Percentiles rank a stretch among this genome's conserved stretches.
phyloP scores from a whole-genome alignment of 2,113 vertebrate genomes.

The Fukomys damarensis region DNA sequence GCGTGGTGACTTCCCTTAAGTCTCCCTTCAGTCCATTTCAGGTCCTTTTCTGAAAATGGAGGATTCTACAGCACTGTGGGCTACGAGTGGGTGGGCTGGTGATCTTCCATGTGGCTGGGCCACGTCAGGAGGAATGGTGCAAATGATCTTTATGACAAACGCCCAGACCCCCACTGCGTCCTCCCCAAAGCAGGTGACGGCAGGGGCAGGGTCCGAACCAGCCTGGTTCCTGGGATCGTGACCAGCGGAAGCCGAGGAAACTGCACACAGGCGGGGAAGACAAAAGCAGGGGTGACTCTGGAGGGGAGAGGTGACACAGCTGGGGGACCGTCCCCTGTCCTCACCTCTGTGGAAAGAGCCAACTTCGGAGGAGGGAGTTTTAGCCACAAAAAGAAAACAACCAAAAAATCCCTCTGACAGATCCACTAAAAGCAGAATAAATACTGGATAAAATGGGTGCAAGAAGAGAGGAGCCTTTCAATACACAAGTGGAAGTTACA shows the following conservation, averaged over 20 bases:
- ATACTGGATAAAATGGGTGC: background rate
- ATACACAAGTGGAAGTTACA: background rate
- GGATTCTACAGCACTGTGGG: background rate
- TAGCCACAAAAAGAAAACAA: background rate
- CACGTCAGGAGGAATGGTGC: background rate
- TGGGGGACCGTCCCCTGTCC: accelerated
- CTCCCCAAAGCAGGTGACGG: background rate
- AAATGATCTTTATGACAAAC: background rate
- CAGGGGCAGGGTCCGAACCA: background rate
- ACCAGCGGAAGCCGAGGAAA: background rate
- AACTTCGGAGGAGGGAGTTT: background rate
- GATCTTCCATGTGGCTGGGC: background rate
- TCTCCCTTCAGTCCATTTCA: background rate
- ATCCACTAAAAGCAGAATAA: background rate
- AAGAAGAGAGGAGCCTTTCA: background rate
- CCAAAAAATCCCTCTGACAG: background rate
- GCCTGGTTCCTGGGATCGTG: background rate
- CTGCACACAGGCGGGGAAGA: accelerated
- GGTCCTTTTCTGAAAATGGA: background rate
- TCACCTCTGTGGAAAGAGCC: background rate
- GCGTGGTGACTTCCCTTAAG: background rate
- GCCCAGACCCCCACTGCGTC: background rate
- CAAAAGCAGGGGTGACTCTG: accelerated
- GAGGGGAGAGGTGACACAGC: background rate
- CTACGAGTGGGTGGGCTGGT: too few species aligned